Conservation (phyloP, 1,140 invertebrate genomes). For the Pseudomyrmex concolor region DNA sequence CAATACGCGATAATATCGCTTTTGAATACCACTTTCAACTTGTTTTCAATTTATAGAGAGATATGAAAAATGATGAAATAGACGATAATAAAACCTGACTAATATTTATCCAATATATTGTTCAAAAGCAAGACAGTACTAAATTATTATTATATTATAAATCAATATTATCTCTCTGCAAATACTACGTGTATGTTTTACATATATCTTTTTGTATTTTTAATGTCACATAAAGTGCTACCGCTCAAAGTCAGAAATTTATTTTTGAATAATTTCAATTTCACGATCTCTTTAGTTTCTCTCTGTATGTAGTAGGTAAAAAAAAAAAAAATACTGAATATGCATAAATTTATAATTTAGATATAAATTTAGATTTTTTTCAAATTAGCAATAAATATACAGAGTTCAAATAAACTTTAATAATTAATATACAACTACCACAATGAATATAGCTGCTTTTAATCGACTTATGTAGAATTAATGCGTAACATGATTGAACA, state of each 20-base stretch:
- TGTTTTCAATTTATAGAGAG: background rate
- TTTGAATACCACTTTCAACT: background rate
- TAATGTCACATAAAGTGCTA: too few relatives aligned
- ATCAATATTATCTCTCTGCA: too few relatives aligned
- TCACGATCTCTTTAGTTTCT: too few relatives aligned
- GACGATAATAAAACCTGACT: conserved; percentile 1
- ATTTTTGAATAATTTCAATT: too few relatives aligned
- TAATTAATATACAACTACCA: background rate
- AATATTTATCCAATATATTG: conserved; percentile 21
- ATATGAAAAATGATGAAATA: conserved; percentile 15
- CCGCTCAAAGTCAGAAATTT: too few relatives aligned
- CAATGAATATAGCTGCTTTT: background rate
- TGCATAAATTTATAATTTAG: too few relatives aligned
- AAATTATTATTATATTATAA: background rate
- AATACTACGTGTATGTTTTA: too few relatives aligned
- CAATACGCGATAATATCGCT: conserved; percentile 10
- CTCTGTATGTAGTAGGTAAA: background rate
- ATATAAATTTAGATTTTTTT: background rate
- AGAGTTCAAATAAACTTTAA: background rate
- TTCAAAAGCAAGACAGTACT: background rate
- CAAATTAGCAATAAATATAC: background rate
- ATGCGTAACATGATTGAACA: background rate
- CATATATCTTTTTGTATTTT: too few relatives aligned
- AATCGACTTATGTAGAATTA: background rate
- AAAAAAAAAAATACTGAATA: background rate